These are phyloP conservation scores for Ginglymostoma cirratum DNA, from an alignment of 2,113 vertebrate species.

Conservation along the genomic window DNA sequence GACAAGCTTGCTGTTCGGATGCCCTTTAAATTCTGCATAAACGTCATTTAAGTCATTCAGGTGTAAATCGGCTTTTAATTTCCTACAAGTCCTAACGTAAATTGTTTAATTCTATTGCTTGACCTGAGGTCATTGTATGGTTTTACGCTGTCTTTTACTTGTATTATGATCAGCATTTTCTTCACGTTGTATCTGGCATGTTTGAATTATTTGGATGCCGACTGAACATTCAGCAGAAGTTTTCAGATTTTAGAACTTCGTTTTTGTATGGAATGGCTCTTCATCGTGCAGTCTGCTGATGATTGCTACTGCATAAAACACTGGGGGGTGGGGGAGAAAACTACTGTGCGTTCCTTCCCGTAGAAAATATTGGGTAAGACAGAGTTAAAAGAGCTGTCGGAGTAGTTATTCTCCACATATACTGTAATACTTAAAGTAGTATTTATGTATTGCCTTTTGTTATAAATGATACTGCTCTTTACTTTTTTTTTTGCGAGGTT, in stretches of 20 bases:
- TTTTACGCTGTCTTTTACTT: too few species aligned
- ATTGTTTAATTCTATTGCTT: not conserved
- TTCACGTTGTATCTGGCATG: not conserved
- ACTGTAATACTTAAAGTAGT: not conserved
- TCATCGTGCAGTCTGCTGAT: not conserved
- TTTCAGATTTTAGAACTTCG: not conserved
- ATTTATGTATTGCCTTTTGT: not conserved
- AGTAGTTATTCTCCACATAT: not conserved
- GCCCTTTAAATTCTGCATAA: not conserved
- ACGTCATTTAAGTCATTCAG: not conserved
- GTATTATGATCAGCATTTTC: not conserved
- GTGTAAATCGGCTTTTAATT: not conserved
- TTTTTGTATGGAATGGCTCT: not conserved
- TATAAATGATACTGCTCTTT: not conserved
- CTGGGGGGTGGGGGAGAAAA: not conserved
- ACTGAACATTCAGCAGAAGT: not conserved
- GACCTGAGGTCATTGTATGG: not conserved
- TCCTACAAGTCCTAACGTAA: too few species aligned
- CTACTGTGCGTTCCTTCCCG: not conserved
- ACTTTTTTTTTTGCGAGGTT: not conserved
- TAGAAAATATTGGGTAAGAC: not conserved
- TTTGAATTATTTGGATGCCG: slow-evolving; percentile 9
- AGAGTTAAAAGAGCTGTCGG: not conserved
- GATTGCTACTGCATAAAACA: not conserved
- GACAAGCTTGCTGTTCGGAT: not conserved